Evolutionary conservation across 2,888 invertebrate species (phyloP), one percentile per base, ranked within the genome.

Genomic region (Timema podura): DNA sequence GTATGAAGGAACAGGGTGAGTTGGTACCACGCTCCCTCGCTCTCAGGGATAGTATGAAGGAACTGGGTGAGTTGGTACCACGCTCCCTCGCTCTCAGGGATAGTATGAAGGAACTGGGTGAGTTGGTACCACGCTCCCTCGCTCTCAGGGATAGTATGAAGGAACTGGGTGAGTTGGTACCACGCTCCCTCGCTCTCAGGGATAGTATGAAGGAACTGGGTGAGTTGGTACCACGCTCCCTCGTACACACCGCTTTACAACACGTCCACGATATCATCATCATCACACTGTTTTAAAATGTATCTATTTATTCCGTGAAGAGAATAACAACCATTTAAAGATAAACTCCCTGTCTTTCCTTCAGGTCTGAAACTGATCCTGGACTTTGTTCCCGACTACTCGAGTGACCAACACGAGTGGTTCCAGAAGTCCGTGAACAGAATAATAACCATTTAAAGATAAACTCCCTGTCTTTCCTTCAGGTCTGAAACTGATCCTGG

Each of bases 181-280:
- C 30, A n/a, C n/a, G n/a, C 79, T 91, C 95, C 67, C 83, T 85
- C 2, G 79, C 83, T 0, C 79, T 93, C 13, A 78, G 89, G 0
- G 75, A 74, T 16, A 48, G 68, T 9, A 88, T 90, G 0, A 87
- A 89, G 67, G 78, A 81, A 54, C 76, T 87, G 15, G 88, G 86
- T 74, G 59, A 70, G 70, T 69, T 30, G 30, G 30, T 30, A 30
- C 3, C 30, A n/a, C n/a, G n/a, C n/a, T n/a, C n/a, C n/a, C n/a
- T n/a, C 30, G 30, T 30, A 30, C 30, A 30, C 30, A 1, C 30
- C 30, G 30, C 30, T 30, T 30, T 3, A 30, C 30, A 30, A 30
- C 30, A 2, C 30, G 30, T 30, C 30, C 30, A 30, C 30, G 3
- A 30, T 30, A 30, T 30, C 30, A 1, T 30, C 30, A 30, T 30